Evolutionary conservation across 2,113 vertebrate species (phyloP), one percentile per base, ranked within the genome.

Genomic region (Lanius ludovicianus): DNA sequence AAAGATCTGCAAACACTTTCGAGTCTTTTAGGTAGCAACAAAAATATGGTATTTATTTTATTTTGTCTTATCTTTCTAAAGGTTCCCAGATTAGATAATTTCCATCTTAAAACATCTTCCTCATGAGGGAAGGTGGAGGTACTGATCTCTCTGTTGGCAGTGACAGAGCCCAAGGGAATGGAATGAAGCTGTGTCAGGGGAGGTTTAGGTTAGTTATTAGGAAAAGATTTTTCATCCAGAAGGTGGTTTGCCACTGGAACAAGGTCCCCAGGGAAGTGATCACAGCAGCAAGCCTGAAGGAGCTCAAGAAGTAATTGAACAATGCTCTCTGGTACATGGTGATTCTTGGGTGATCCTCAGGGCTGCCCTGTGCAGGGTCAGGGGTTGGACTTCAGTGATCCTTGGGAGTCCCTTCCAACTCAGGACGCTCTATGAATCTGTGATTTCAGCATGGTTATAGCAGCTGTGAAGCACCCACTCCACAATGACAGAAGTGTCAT

Each of bases 371-470:
- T n/a, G 44, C 33, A n/a, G 52, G 44, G 27, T 33, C 27, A 59
- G 37, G 27, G 23, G 2, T 7, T 46, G 33, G 28, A 46, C 28
- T 44, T 25, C 28, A 46, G 11, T n/a, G 28, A 46, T n/a, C 13
- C 28, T 46, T 52, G 19, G 9, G 28, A 50, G 4, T 28, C 52
- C 7, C 23, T 44, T 30, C 23, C 60, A n/a, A 0, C 6, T 39
- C 46, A 46, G 53, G 7, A 52, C 13, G 39, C 16, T 46, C 60
- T 37, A 7, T 14, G 23, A 27, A 28, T 80, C 57, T 22, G 1
- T 57, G 22, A 52, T 21, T 82, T 62, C 5, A 0, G 3, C 0
- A 0, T 16, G 12, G 4, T 46, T 42, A 35, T 7, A 71, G 16
- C 37, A 76, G 52, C 56, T 62, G 17, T 46, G 37, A 60, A 70